Evolutionary conservation across 1,140 invertebrate species (phyloP), one percentile per base, ranked within the genome.

Genomic region (Bombus consobrinus): DNA sequence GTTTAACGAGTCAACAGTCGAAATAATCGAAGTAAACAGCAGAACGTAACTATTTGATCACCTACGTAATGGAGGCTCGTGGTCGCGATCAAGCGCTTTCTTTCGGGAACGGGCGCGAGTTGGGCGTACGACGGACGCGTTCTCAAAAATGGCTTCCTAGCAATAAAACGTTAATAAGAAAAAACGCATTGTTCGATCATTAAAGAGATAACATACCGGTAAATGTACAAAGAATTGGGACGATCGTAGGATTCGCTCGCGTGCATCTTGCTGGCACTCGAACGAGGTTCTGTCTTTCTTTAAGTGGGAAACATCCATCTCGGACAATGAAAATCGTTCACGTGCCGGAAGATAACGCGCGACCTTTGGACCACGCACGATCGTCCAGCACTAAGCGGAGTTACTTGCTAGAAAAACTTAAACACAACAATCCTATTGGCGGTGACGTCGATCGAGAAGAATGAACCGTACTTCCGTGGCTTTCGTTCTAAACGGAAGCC

Each of bases 321-420:
- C 18, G n/a, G 34, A 43, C 22, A 22, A 6, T 15, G 28, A 25
- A 37, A n/a, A 64, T 59, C 81, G 64, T 66, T 53, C 73, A 34
- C 8, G 39, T 10, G 28, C 0, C 34, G 74, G 15, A 18, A 59
- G 59, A 82, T 57, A n/a, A 18, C 8, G 10, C 59, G 43, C 37
- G 34, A 76, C 0, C 3, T 34, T 39, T 34, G 12, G 12, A 75
- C 6, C 34, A 6, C 25, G 12, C 57, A 32, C 77, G 73, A 64
- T 41, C 88, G 81, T 41, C 68, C 15, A 64, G 53, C 64, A 32
- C 83, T 87, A 92, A 92, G 89, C 89, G 15, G 32, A 93, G 88
- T 68, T 93, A 94, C 90, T 94, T 73, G 82, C 93, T 95, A 94
- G 90, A 57, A 94, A 94, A 95, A 95, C 94, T 89, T 94, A 93